A percentile compares a stretch with the other conserved stretches of the same genome.
These are phyloP conservation scores for Psilopsiagon aurifrons DNA, from an alignment of 2,113 vertebrate species.

Conservation along the genomic window DNA sequence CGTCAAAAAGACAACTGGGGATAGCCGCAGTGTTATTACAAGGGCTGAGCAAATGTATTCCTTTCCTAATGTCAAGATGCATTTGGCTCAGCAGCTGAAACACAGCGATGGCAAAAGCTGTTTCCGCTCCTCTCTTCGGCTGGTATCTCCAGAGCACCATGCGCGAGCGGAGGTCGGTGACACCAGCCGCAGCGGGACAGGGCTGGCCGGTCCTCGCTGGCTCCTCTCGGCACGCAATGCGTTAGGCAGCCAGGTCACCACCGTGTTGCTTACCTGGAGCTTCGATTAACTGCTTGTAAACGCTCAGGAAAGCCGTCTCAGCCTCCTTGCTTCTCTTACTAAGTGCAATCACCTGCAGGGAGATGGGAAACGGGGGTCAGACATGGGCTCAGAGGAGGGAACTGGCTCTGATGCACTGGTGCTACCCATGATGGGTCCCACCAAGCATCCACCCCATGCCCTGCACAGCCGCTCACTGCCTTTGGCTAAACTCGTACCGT, in stretches of 20 bases:
- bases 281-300: conserved; percentile 94
- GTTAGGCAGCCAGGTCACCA: conserved; percentile 32
- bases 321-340: conserved; percentile 97
- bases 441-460: not conserved
- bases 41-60: conserved; percentile 70
- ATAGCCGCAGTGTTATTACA: conserved; percentile 61
- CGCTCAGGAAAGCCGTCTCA: conserved; percentile 93
- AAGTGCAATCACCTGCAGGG: conserved; percentile 91
- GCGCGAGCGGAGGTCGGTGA: not conserved
- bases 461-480: not conserved
- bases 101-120: conserved; percentile 59
- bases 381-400: not conserved
- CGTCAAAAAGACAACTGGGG: conserved; percentile 53
- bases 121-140: conserved; percentile 46
- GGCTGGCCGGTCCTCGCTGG: not conserved
- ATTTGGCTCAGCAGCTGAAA: conserved; percentile 69
- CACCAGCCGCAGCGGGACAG: not conserved
- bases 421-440: not conserved
- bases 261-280: conserved; percentile 89
- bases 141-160: conserved; percentile 34
- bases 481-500: not conserved
- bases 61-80: conserved; percentile 71
- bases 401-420: accelerated
- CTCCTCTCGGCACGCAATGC: not conserved
- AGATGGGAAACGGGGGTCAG: not conserved